A percentile compares a stretch with the other conserved stretches of the same genome.
phyloP scores from a whole-genome alignment of 2,113 vertebrate genomes.

The Oxyura jamaicensis region DNA sequence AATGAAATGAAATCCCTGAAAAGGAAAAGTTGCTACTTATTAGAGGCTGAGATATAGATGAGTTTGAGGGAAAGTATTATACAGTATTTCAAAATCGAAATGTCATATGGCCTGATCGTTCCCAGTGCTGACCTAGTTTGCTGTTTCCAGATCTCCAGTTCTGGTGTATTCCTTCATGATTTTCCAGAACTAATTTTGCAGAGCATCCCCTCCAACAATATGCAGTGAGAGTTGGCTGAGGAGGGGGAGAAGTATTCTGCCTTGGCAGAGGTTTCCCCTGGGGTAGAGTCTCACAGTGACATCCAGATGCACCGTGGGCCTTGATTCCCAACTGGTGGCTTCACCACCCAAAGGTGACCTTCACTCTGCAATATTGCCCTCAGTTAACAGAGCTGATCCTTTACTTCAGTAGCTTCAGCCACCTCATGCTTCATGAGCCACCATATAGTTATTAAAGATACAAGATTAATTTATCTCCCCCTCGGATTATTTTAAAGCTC shows the following conservation, averaged over 20 bases:
- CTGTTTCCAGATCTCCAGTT: background rate
- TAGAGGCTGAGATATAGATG: background rate
- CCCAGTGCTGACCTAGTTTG: background rate
- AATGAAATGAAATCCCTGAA: background rate
- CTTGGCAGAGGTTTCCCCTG: background rate
- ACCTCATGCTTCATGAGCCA: background rate
- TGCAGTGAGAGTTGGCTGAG: background rate
- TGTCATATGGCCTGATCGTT: too few species aligned
- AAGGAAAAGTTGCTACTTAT: background rate
- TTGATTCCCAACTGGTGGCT: rapidly evolving
- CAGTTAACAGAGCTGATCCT: background rate
- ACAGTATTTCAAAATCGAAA: background rate
- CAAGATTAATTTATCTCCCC: background rate
- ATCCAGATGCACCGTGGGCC: background rate
- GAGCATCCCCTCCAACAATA: background rate
- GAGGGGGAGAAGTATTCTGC: background rate
- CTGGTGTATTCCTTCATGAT: background rate
- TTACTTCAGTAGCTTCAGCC: background rate
- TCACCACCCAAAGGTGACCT: background rate
- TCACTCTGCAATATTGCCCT: background rate
- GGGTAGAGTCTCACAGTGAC: background rate
- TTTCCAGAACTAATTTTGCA: background rate
- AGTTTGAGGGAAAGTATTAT: background rate
- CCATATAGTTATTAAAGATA: background rate
- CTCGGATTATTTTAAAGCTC: background rate